Conservation (phyloP, 2,888 invertebrate genomes). For the Nezara viridula region DNA sequence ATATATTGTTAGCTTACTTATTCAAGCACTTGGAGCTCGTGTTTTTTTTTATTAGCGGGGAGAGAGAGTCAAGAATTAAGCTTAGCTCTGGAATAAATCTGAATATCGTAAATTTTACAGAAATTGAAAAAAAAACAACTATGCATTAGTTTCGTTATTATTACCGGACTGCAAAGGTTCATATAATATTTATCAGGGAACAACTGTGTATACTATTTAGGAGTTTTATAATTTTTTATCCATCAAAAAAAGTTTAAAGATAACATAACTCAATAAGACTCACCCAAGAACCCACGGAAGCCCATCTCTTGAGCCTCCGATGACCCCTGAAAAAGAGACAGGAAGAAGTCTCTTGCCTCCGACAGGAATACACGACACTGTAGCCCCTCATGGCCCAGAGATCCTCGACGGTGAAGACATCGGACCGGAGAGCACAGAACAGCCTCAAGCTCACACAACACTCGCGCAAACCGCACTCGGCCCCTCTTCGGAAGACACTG, state of each 20-base stretch:
- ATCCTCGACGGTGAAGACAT: not conserved
- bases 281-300: conserved; percentile 83
- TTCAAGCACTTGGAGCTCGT: too few relatives aligned
- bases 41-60: too few relatives aligned
- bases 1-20: too few relatives aligned
- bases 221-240: too few relatives aligned
- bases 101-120: too few relatives aligned
- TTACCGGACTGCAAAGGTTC: too few relatives aligned
- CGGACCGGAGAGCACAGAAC: not conserved
- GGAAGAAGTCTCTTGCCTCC: conserved; percentile 54
- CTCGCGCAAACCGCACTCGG: not conserved
- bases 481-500: not conserved
- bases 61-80: too few relatives aligned
- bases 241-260: not conserved
- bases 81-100: too few relatives aligned
- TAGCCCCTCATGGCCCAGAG: conserved; percentile 32
- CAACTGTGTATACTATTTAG: too few relatives aligned
- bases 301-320: conserved; percentile 77
- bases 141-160: too few relatives aligned
- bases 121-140: too few relatives aligned
- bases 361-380: conserved; percentile 62
- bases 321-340: conserved; percentile 68
- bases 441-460: not conserved
- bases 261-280: conserved; percentile 66
- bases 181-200: too few relatives aligned